These are phyloP conservation scores for Calameuta filiformis DNA, from an alignment of 2,888 invertebrate species.

Conservation along the genomic window DNA sequence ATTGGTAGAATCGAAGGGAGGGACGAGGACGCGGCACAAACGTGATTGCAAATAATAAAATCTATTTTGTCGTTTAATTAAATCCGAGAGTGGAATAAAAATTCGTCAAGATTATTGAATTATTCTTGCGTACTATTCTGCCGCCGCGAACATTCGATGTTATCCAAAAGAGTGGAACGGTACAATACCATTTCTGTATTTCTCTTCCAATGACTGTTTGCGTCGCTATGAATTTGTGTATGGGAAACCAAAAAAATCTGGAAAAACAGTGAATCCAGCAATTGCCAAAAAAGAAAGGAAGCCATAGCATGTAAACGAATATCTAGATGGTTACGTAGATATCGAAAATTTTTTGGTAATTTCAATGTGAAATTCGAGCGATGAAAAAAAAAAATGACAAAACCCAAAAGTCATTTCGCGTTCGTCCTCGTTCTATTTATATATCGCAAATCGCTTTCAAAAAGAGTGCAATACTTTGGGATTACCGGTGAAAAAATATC, in stretches of 20 bases:
- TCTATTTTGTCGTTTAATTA: conserved; percentile 59
- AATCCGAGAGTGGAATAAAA: conserved; percentile 54
- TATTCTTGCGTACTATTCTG: conserved; percentile 35
- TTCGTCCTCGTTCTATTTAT: conserved; percentile 53
- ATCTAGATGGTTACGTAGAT: neutral
- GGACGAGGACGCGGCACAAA: conserved; percentile 17
- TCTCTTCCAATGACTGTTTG: neutral
- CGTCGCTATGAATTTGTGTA: neutral
- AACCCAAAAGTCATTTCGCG: conserved; percentile 51
- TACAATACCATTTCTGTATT: neutral
- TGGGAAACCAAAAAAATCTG: neutral
- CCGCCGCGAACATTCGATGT: neutral
- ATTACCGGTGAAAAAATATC: conserved; percentile 53
- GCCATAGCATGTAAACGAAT: neutral
- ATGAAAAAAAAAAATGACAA: conserved; percentile 14
- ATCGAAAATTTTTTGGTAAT: neutral
- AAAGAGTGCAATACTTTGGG: conserved; percentile 60
- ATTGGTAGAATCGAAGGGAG: neutral
- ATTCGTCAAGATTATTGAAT: conserved; percentile 57
- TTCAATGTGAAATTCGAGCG: neutral
- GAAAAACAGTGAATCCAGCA: neutral
- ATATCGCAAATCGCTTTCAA: conserved; percentile 59
- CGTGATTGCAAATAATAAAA: conserved; percentile 59
- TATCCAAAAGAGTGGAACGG: neutral
- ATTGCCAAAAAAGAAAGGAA: neutral